phyloP scores from a whole-genome alignment of 2,113 vertebrate genomes.

The Neotoma lepida region DNA sequence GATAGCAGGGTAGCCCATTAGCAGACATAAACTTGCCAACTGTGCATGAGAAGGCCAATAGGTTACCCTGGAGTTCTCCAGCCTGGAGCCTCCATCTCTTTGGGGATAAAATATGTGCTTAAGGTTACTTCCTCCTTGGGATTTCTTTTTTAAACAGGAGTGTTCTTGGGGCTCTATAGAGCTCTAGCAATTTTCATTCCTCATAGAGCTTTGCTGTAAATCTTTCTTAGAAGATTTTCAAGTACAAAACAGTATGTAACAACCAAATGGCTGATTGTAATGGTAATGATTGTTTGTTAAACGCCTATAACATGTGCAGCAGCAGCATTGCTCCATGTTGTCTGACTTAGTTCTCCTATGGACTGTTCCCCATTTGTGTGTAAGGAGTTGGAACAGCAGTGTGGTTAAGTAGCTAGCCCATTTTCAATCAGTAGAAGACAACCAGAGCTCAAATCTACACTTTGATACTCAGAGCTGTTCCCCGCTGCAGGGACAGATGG shows the following conservation, averaged over 20 bases:
- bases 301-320: background rate
- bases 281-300: background rate
- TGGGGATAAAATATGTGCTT: background rate
- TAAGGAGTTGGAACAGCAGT: background rate
- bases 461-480: background rate
- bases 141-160: background rate
- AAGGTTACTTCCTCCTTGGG: background rate
- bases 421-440: slow-evolving; percentile 1
- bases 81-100: background rate
- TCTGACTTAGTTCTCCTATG: background rate
- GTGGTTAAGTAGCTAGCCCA: background rate
- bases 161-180: background rate
- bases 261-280: background rate
- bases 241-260: background rate
- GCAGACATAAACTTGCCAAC: background rate
- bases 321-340: background rate
- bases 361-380: background rate
- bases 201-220: background rate
- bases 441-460: background rate
- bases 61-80: background rate
- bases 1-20: background rate
- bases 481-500: background rate
- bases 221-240: slow-evolving; percentile 45
- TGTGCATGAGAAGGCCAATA: background rate
- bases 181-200: background rate